These are phyloP conservation scores for Phrynocephalus versicolor DNA, from an alignment of 2,113 vertebrate species.

Conservation along the genomic window DNA sequence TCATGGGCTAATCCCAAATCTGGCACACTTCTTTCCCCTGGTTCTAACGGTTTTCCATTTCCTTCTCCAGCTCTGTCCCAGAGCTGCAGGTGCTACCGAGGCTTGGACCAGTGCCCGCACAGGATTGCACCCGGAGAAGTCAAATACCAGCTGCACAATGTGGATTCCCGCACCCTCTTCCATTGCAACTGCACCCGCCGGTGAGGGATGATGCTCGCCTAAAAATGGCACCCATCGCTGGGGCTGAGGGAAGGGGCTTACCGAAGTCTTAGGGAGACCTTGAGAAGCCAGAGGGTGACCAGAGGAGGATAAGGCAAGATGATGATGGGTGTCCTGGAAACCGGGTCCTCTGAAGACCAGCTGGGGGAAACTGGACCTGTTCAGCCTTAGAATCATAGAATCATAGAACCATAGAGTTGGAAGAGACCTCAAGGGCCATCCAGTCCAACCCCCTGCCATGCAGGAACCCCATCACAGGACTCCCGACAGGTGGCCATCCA, in stretches of 20 bases:
- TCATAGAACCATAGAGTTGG: too few species aligned
- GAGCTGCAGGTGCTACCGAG: conserved; percentile 71
- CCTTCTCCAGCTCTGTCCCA: conserved; percentile 51
- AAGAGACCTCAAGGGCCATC: too few species aligned
- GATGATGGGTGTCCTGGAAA: too few species aligned
- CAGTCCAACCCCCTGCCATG: too few species aligned
- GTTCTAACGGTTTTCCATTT: fast-evolving
- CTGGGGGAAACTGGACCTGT: too few species aligned
- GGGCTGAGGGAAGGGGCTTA: background rate
- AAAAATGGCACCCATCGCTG: background rate
- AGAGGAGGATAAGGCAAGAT: too few species aligned
- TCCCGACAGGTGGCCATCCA: too few species aligned
- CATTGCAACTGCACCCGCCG: conserved; percentile 85
- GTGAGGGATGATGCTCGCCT: conserved; percentile 53
- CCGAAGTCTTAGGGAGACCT: background rate
- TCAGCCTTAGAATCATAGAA: too few species aligned
- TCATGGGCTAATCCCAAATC: too few species aligned
- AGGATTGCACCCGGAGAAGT: conserved; percentile 73
- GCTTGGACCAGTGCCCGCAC: conserved; percentile 73
- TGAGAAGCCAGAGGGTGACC: too few species aligned
- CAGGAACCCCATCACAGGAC: too few species aligned
- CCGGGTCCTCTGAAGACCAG: too few species aligned
- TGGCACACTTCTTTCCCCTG: background rate
- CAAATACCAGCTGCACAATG: conserved; percentile 79
- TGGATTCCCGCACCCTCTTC: conserved; percentile 69